Base-by-base conservation (phyloP, 2,888 invertebrate genomes). In the Ophion obscuratus region DNA sequence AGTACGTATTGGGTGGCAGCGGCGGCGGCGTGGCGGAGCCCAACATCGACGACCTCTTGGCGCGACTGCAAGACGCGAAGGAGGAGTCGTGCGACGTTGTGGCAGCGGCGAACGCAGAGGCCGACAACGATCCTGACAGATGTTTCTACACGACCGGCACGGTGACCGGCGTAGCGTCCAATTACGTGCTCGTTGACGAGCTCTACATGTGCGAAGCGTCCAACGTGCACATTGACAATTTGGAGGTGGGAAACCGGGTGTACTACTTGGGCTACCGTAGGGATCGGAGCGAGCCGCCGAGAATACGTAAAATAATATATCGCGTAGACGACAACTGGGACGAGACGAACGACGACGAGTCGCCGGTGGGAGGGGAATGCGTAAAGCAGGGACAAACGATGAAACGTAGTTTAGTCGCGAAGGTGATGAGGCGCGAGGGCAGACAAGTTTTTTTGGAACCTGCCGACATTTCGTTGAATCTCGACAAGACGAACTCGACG, bases 401-500 rank as follows among this genome's bases (percentile, higher is more conserved):
- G 62, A 90, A 87, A 40, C 92, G 94, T 73, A 91, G 88, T 53
- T 87, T 95, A 64, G 91, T 95, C 2, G 94, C 94, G 17, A 94
- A 94, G 91, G 95, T 95, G 10, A 90, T 89, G 36, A 91, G 88
- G 84, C 91, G 95, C 17, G 89, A 94, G 27, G 94, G 93, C 24
- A 91, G 95, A 88, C 87, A 91, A 24, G 88, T 95, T 17, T 89
- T 92, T 17, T 94, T 97, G 0, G 95, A 95, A 77, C 95, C 96
- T 14, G 95, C 94, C 89, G 94, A 96, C 81, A 91, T 96, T n/a
- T 94, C 93, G 79, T 94, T 97, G 74, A 95, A 95, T 91, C 94
- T 97, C 73, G 96, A 97, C 91, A 93, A 95, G 71, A 95, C 97
- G 0, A 94, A 95, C 87, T 95, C 96, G 2, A 95, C 95, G 75